phyloP scores from a whole-genome alignment of 1,140 invertebrate species.

The Trinorchestia longiramus region DNA sequence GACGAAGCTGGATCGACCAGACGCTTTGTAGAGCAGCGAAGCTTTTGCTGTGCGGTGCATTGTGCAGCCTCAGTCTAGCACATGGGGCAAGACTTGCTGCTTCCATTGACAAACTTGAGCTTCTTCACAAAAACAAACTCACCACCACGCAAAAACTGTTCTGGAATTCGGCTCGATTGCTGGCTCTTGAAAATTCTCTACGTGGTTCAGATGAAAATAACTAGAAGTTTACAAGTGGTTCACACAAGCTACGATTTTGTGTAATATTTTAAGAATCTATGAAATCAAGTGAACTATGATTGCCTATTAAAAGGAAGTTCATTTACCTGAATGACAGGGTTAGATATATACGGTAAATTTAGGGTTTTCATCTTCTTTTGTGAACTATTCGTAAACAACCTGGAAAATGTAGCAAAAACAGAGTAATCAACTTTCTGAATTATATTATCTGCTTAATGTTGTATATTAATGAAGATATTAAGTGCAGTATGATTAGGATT shows the following conservation, averaged over 20 bases:
- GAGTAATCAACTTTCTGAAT: not conserved
- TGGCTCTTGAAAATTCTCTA: not conserved
- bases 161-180: not conserved
- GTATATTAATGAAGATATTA: not conserved
- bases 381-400: not conserved
- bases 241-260: not conserved
- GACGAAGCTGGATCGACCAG: no score
- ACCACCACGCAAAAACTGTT: not conserved
- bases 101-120: constrained; percentile 3
- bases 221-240: not conserved
- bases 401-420: not conserved
- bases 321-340: not conserved
- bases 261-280: not conserved
- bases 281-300: not conserved
- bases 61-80: not conserved
- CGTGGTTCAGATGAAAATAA: not conserved
- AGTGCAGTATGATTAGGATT: not conserved
- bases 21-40: not conserved
- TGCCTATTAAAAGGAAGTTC: not conserved
- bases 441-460: not conserved
- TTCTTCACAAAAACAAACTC: constrained; percentile 15
- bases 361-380: not conserved
- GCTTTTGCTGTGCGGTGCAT: not conserved
- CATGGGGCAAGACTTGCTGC: not conserved
- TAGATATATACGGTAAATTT: not conserved